These are phyloP conservation scores for Branchipolynoe longqiensis DNA, from an alignment of 2,888 invertebrate species.

Conservation along the genomic window DNA sequence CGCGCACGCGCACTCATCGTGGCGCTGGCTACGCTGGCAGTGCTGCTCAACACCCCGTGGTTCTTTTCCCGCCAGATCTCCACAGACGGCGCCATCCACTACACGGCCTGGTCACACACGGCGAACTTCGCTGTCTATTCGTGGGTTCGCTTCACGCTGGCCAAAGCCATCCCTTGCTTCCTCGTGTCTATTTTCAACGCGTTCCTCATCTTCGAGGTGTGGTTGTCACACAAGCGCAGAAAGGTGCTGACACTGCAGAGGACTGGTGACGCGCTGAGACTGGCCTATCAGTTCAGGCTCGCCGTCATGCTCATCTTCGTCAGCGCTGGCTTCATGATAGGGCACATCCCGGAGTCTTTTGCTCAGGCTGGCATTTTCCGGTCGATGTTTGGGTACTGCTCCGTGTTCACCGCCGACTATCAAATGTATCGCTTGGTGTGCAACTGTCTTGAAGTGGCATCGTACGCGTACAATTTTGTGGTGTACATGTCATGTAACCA, in stretches of 20 bases:
- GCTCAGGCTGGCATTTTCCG: background rate
- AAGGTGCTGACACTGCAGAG: background rate
- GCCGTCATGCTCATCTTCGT: conserved; percentile 33
- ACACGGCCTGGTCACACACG: background rate
- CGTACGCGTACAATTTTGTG: background rate
- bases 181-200: background rate
- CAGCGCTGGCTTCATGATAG: conserved; percentile 10
- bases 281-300: conserved; percentile 15
- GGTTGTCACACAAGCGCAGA: background rate
- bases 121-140: background rate
- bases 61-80: conserved; percentile 2
- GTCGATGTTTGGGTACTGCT: conserved; percentile 27
- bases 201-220: conserved; percentile 19
- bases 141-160: conserved; percentile 11
- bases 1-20: background rate
- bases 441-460: background rate
- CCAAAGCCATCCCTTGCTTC: conserved; percentile 13
- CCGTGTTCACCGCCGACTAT: background rate
- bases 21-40: background rate
- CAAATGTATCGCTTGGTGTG: background rate
- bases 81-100: background rate
- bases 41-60: background rate
- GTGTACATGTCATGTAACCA: background rate
- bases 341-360: conserved; percentile 20
- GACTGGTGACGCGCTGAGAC: background rate